Evolutionary conservation across 2,113 vertebrate genomes (phyloP).

Genomic region (Strix aluco): DNA sequence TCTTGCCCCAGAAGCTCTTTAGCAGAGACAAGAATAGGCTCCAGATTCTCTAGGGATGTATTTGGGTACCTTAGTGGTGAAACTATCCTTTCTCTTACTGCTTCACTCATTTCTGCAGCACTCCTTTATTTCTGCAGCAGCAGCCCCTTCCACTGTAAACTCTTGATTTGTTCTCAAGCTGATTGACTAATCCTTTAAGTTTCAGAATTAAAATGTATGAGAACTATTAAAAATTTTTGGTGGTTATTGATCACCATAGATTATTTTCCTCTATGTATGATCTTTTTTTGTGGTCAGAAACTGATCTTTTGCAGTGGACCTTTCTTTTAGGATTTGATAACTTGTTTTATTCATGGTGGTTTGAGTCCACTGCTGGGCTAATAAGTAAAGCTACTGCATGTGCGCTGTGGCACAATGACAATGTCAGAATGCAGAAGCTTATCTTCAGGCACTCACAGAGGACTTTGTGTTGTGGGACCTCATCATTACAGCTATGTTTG

Average conservation of each 20-base stretch:
- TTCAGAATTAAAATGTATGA: neutral
- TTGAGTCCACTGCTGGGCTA: neutral
- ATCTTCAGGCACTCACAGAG: neutral
- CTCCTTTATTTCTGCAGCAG: neutral
- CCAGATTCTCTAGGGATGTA: neutral
- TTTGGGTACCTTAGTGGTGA: neutral
- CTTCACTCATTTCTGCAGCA: neutral
- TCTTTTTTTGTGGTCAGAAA: neutral
- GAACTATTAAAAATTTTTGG: neutral
- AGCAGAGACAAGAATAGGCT: neutral
- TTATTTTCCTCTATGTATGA: neutral
- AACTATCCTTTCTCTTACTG: neutral
- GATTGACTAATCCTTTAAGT: neutral
- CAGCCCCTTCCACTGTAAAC: neutral
- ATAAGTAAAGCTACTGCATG: neutral
- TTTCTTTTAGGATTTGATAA: neutral
- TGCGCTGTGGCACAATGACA: neutral
- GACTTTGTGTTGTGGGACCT: neutral
- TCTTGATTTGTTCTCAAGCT: neutral
- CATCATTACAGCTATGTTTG: neutral
- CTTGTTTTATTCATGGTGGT: neutral
- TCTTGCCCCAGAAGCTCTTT: neutral
- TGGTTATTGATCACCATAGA: neutral
- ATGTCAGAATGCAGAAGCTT: neutral
- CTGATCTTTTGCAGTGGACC: neutral